Conservation (phyloP, 2,888 invertebrate genomes). For the Chloroclystis v-ata region DNA sequence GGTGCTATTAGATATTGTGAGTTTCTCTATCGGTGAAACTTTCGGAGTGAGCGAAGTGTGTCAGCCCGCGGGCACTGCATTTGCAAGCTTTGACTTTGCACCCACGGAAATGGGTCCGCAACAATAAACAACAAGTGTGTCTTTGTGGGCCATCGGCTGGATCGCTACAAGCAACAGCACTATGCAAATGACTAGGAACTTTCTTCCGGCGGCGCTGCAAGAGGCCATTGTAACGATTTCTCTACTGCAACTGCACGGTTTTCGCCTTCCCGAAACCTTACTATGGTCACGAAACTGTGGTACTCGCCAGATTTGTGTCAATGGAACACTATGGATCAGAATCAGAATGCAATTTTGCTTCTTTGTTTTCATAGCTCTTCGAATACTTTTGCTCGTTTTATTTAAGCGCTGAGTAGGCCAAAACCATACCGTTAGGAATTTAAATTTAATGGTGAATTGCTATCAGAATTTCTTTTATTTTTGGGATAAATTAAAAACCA, state of each 20-base stretch:
- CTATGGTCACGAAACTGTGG: constrained; percentile 29
- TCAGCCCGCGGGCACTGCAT: constrained; percentile 51
- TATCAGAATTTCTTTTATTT: constrained; percentile 5
- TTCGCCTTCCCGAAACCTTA: constrained; percentile 45
- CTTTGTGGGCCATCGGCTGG: constrained; percentile 71
- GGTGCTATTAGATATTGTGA: constrained; percentile 71
- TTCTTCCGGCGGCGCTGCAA: constrained; percentile 64
- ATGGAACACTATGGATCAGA: constrained; percentile 21
- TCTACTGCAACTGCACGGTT: constrained; percentile 49
- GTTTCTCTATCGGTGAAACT: constrained; percentile 76
- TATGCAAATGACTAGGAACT: constrained; percentile 73
- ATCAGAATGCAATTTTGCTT: constrained; percentile 21
- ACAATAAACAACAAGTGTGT: constrained; percentile 70
- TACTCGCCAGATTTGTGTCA: constrained; percentile 27
- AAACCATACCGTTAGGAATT: constrained; percentile 15
- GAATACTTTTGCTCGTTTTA: constrained; percentile 14
- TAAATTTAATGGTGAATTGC: constrained; percentile 5
- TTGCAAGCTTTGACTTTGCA: constrained; percentile 52
- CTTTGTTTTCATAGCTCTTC: constrained; percentile 14
- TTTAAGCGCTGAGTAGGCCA: constrained; percentile 12
- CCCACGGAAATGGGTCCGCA: constrained; percentile 71
- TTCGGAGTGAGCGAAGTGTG: constrained; percentile 70
- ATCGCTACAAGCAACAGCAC: constrained; percentile 48
- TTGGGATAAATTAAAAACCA: not conserved
- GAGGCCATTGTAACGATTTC: constrained; percentile 70